These are phyloP conservation scores for Caenorhabditis sp. DNA, from an alignment of 2,888 invertebrate species.

Conservation along the genomic window DNA sequence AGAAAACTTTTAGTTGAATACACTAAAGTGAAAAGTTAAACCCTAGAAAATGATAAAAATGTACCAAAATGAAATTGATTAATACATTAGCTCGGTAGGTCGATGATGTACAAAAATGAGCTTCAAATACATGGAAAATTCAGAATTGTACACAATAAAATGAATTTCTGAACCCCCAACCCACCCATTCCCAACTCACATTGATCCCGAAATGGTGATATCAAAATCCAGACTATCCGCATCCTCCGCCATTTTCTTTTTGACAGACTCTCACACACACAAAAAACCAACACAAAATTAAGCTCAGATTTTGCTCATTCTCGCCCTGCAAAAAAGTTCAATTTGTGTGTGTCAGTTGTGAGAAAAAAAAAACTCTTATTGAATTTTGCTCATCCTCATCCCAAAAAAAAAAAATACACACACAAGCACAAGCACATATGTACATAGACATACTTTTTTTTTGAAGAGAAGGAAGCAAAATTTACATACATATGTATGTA, in stretches of 20 bases:
- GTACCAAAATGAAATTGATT: too few species aligned
- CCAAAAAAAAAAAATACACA: neutral
- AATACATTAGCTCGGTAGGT: too few species aligned
- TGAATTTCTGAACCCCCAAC: too few species aligned
- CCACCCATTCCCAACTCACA: too few species aligned
- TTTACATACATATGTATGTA: neutral
- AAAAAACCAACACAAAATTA: conserved; percentile 4
- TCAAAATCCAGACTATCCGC: conserved; percentile 41
- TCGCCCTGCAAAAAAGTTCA: neutral
- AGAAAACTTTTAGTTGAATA: too few species aligned
- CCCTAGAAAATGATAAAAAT: too few species aligned
- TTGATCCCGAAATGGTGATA: conserved; percentile 37
- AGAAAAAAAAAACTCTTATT: neutral
- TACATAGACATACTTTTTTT: too few species aligned
- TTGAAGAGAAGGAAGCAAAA: neutral
- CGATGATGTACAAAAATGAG: too few species aligned
- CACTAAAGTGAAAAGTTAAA: too few species aligned
- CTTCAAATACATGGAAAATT: too few species aligned
- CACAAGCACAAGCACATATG: too few species aligned
- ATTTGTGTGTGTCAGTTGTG: neutral
- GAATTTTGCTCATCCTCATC: neutral
- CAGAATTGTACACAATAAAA: too few species aligned
- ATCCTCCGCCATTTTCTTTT: conserved; percentile 8
- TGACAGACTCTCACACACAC: neutral
- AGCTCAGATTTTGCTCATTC: conserved; percentile 1